These are phyloP conservation scores for Bambusicola thoracicus DNA, from an alignment of 2,113 vertebrate genomes.

Conservation along the genomic window DNA sequence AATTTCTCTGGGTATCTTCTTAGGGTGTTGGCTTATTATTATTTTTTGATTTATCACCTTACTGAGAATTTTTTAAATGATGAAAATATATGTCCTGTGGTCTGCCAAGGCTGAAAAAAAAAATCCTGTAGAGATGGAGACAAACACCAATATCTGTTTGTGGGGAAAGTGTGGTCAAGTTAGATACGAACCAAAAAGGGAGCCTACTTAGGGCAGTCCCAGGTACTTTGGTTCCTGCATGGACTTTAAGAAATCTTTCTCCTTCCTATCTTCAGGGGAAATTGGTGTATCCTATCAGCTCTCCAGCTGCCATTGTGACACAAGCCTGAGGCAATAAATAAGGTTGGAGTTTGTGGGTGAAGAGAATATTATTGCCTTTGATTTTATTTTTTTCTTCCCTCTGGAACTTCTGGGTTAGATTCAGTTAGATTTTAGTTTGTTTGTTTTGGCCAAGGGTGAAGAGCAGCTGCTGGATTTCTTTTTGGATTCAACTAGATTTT, in stretches of 20 bases:
- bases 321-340: neutral
- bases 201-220: neutral
- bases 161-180: neutral
- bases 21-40: neutral
- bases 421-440: neutral
- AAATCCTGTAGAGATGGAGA: neutral
- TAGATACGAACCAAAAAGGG: neutral
- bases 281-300: neutral
- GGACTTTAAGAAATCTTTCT: neutral
- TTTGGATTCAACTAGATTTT: neutral
- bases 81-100: neutral
- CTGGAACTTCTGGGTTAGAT: neutral
- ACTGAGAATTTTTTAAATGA: neutral
- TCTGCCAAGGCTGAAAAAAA: neutral
- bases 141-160: neutral
- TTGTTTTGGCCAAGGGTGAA: conserved; percentile 30
- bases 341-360: neutral
- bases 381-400: neutral
- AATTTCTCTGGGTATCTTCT: conserved; percentile 16
- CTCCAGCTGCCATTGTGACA: neutral
- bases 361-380: neutral
- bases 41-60: neutral
- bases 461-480: conserved; percentile 33
- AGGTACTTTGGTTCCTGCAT: neutral
- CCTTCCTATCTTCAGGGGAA: neutral